A percentile compares a stretch with the other conserved stretches of the same genome.
Conservation (phyloP, 2,888 invertebrate species). For the Lochmaea crataegi region DNA sequence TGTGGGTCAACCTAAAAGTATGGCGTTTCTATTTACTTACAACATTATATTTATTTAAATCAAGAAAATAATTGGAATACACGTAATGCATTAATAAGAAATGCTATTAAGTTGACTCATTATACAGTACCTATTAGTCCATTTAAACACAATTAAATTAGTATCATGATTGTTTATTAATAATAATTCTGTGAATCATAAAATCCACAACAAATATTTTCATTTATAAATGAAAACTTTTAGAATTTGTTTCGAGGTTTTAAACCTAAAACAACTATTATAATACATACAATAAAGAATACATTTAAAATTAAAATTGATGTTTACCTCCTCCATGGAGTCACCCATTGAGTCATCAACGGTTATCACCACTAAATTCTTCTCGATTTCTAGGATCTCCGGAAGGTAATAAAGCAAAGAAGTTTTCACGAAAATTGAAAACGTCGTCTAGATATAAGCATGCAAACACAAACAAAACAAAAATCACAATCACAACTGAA, state of each 20-base stretch:
- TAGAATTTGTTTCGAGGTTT: neutral
- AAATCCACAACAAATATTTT: neutral
- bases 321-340: constrained; percentile 42
- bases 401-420: neutral
- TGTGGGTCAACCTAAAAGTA: neutral
- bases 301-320: constrained; percentile 16
- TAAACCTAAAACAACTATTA: too few species aligned
- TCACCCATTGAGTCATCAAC: constrained; percentile 43
- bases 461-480: constrained; percentile 17
- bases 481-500: constrained; percentile 20
- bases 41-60: too few species aligned
- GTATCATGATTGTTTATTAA: neutral
- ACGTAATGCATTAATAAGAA: neutral
- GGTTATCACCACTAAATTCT: neutral
- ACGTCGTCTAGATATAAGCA: neutral
- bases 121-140: neutral
- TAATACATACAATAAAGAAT: neutral
- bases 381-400: neutral
- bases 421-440: neutral
- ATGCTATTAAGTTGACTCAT: neutral
- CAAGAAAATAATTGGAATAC: neutral
- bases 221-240: neutral
- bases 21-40: neutral
- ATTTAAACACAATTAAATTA: neutral
- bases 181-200: too few species aligned